These are phyloP conservation scores for Hypanus sabinus DNA, from an alignment of 2,113 vertebrate genomes.

Conservation along the genomic window DNA sequence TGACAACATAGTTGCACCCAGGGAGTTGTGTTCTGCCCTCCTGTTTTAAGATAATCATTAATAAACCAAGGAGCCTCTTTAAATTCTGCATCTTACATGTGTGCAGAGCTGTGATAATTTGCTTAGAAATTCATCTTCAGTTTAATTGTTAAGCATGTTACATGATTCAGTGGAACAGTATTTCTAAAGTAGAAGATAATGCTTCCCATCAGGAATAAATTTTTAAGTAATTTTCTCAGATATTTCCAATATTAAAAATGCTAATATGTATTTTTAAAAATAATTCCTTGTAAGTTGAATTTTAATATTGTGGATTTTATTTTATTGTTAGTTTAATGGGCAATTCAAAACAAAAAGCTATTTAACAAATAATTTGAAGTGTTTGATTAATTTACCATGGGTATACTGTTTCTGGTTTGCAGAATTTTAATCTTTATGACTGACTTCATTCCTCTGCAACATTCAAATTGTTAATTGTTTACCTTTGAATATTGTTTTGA, in stretches of 20 bases:
- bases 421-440: neutral
- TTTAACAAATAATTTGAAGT: neutral
- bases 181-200: no score
- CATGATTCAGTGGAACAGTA: no score
- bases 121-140: no score
- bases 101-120: neutral
- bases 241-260: neutral
- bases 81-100: neutral
- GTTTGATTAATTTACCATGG: neutral
- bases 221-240: neutral
- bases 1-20: neutral
- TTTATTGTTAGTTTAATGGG: neutral
- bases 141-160: no score
- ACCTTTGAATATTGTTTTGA: neutral
- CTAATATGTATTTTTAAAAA: neutral
- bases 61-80: neutral
- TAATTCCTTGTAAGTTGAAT: neutral
- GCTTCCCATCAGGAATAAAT: no score
- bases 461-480: neutral
- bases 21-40: neutral
- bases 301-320: neutral
- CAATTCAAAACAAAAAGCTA: neutral
- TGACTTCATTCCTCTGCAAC: neutral
- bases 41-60: neutral
- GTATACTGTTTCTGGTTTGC: neutral